phyloP scores from a whole-genome alignment of 2,888 invertebrate genomes.

The Nomada fabriciana region DNA sequence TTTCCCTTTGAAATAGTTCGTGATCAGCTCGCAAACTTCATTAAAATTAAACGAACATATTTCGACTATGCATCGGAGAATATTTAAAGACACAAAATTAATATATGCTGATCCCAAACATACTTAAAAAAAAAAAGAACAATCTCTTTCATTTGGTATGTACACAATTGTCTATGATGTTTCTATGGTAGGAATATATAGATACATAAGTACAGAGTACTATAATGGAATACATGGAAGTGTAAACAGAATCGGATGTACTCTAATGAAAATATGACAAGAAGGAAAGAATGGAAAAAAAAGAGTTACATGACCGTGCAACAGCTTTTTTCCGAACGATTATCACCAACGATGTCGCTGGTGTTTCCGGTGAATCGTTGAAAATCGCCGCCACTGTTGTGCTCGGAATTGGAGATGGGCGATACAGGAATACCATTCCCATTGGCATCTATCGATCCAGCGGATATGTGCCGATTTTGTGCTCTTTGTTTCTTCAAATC shows the following conservation, averaged over 20 bases:
- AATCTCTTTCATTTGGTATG: slow-evolving; percentile 30
- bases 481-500: slow-evolving; percentile 97
- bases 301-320: slow-evolving; percentile 89
- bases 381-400: slow-evolving; percentile 84
- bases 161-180: slow-evolving; percentile 24
- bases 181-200: slow-evolving; percentile 2
- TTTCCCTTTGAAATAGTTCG: neutral
- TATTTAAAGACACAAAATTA: slow-evolving; percentile 13
- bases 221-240: neutral
- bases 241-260: slow-evolving; percentile 9
- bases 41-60: neutral
- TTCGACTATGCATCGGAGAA: slow-evolving; percentile 8
- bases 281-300: slow-evolving; percentile 5
- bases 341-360: slow-evolving; percentile 91
- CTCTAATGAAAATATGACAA: neutral
- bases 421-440: slow-evolving; percentile 83
- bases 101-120: neutral
- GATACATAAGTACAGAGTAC: slow-evolving; percentile 20
- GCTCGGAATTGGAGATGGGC: slow-evolving; percentile 81
- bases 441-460: slow-evolving; percentile 82
- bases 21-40: slow-evolving; percentile 16
- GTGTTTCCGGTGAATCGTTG: slow-evolving; percentile 89
- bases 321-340: slow-evolving; percentile 89
- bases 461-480: slow-evolving; percentile 90
- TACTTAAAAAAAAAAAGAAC: neutral